Conservation (phyloP, 2,888 invertebrate species). For the Andricus curvator region DNA sequence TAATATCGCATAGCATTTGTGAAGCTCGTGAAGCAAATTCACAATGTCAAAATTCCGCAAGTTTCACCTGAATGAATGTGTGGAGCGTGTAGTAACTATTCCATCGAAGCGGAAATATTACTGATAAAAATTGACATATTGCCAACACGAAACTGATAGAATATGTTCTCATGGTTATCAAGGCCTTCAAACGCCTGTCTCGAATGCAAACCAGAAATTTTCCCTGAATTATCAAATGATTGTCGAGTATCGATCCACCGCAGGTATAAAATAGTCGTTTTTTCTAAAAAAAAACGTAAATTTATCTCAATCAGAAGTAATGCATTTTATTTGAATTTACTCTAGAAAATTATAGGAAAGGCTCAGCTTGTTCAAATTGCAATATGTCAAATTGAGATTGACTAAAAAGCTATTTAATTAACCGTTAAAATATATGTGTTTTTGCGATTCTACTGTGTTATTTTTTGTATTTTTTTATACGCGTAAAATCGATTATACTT, state of each 20-base stretch:
- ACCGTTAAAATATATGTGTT: too few species aligned
- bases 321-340: not conserved
- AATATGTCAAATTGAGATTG: too few species aligned
- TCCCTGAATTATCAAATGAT: conserved; percentile 14
- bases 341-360: not conserved
- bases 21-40: not conserved
- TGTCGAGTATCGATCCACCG: not conserved
- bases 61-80: not conserved
- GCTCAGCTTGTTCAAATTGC: too few species aligned
- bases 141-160: not conserved
- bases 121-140: conserved; percentile 20
- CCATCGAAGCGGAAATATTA: not conserved
- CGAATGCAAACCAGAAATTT: not conserved
- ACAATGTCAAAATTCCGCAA: not conserved
- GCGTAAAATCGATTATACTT: conserved; percentile 52
- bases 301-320: conserved; percentile 26
- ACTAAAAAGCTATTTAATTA: too few species aligned
- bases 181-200: not conserved
- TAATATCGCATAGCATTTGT: not conserved
- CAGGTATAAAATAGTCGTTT: not conserved
- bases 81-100: not conserved
- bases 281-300: not conserved
- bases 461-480: too few species aligned
- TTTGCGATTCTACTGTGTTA: too few species aligned
- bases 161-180: not conserved